Evolutionary conservation across 2,113 vertebrate genomes (phyloP).

Genomic region (Natator depressus): DNA sequence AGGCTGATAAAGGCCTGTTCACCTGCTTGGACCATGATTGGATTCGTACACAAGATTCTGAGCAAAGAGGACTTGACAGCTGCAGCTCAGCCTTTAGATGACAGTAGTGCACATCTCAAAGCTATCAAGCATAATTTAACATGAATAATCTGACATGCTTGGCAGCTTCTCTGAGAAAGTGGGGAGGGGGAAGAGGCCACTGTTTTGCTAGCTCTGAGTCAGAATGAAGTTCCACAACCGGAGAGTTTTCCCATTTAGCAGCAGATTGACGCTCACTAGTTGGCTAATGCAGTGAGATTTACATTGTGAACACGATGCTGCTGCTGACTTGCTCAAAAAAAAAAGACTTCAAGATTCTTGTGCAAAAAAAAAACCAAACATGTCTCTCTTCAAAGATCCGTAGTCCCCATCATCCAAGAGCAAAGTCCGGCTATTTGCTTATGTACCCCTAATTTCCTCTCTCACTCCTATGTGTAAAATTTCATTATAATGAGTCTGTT

Average conservation of each 20-base stretch:
- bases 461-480: background rate
- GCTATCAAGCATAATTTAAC: constrained; percentile 66
- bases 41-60: constrained; percentile 12
- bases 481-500: background rate
- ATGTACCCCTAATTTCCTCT: background rate
- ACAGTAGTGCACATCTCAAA: constrained; percentile 43
- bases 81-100: constrained; percentile 22
- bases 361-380: background rate
- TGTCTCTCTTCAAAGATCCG: background rate
- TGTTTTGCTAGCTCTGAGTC: constrained; percentile 46
- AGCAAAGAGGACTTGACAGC: constrained; percentile 22
- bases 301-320: background rate
- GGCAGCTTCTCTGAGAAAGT: constrained; percentile 51
- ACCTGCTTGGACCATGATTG: background rate
- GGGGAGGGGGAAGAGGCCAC: constrained; percentile 6
- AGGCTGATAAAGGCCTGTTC: background rate
- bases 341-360: background rate
- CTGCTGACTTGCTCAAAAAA: background rate
- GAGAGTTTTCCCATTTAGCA: constrained; percentile 38
- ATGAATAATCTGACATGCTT: constrained; percentile 59
- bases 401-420: background rate
- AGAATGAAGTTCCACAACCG: constrained; percentile 10
- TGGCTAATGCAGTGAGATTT: background rate
- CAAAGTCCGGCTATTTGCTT: background rate
- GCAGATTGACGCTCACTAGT: background rate